Evolutionary conservation across 1,140 invertebrate species (phyloP).

Genomic region (Rhopalosiphum maidis): DNA sequence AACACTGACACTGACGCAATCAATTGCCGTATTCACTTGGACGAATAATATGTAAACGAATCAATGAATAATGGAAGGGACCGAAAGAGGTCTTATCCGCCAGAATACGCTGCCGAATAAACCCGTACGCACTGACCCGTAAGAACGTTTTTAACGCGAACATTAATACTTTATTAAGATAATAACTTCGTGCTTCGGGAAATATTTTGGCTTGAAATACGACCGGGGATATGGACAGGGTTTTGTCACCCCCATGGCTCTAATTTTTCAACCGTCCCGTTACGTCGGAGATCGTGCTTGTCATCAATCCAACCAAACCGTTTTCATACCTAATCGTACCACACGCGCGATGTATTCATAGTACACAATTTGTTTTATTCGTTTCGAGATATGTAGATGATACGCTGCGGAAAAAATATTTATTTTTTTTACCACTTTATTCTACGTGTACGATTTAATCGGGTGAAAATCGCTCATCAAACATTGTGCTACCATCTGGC

Average conservation of each 20-base stretch:
- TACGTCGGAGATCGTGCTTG: not conserved
- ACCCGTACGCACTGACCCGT: not conserved
- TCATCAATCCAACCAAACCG: not conserved
- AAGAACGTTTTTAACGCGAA: not conserved
- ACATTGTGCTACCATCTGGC: too few species aligned
- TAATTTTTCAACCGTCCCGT: not conserved
- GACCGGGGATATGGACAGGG: not conserved
- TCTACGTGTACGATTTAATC: too few species aligned
- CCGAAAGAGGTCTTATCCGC: not conserved
- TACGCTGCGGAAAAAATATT: too few species aligned
- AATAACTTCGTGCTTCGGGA: not conserved
- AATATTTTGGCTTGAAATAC: not conserved
- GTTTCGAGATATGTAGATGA: too few species aligned
- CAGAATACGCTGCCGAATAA: not conserved
- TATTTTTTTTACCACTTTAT: too few species aligned
- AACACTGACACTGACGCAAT: not conserved
- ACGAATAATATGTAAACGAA: slow-evolving; percentile 4
- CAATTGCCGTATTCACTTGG: not conserved
- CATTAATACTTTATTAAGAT: not conserved
- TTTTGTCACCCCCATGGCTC: not conserved
- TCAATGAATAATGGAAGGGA: not conserved
- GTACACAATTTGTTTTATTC: too few species aligned
- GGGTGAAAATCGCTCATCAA: too few species aligned
- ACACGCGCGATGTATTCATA: too few species aligned
- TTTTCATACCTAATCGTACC: not conserved